Percentiles rank a stretch among this genome's conserved stretches.
These are phyloP conservation scores for Isichthys henryi DNA, from an alignment of 2,113 vertebrate genomes.

Conservation along the genomic window DNA sequence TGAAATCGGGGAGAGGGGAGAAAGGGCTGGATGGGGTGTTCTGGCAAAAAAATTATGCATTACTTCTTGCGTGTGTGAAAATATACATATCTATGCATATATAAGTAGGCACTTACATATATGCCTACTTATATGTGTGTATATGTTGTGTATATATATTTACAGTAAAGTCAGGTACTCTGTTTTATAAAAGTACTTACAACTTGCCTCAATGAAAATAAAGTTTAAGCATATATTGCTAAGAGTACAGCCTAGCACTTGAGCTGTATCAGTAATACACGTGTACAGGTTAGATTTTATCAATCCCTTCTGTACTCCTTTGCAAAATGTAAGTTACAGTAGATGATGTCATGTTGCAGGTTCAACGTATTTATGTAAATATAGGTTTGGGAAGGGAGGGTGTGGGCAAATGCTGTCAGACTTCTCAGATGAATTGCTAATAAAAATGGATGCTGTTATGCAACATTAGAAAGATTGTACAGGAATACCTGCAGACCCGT, in stretches of 20 bases:
- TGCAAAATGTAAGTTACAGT: conserved; percentile 99
- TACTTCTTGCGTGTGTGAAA: conserved; percentile 84
- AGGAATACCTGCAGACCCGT: conserved; percentile 80
- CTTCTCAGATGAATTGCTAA: conserved; percentile 83
- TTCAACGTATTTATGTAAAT: conserved; percentile 99
- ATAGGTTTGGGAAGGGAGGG: conserved; percentile 50
- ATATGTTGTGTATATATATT: conserved; percentile 50
- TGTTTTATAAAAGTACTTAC: conserved; percentile 96
- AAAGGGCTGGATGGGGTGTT: conserved; percentile 33
- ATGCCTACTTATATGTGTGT: conserved; percentile 24
- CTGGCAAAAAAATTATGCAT: conserved; percentile 84
- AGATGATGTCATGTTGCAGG: conserved; percentile 99
- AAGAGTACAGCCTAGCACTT: conserved; percentile 88
- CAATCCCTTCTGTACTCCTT: conserved; percentile 90
- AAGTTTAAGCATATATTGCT: conserved; percentile 64
- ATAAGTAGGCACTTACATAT: neutral
- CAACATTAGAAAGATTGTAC: conserved; percentile 96
- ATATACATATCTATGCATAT: conserved; percentile 8
- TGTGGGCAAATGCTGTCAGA: conserved; percentile 72
- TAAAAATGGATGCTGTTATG: conserved; percentile 90
- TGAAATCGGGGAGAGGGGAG: conserved; percentile 27
- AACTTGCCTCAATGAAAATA: conserved; percentile 90
- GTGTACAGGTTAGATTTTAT: conserved; percentile 97
- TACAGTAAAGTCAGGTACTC: conserved; percentile 95
- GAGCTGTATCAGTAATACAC: conserved; percentile 82